Evolutionary conservation across 2,888 invertebrate species (phyloP).

Genomic region (Rugalucina vietnamica): DNA sequence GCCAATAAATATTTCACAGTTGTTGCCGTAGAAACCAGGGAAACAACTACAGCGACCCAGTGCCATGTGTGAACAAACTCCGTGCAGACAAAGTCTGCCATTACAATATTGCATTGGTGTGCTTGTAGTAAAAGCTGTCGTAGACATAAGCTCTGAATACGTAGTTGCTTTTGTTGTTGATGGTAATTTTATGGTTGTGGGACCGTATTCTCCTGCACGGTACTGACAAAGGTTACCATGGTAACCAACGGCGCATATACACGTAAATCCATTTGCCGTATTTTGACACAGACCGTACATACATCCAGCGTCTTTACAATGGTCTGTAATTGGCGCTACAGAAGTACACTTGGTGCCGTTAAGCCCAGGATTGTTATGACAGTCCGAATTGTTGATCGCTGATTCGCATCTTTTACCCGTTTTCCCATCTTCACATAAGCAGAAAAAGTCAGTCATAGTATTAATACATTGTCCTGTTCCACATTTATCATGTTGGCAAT

Average conservation of each 20-base stretch:
- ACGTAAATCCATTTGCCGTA: slow-evolving; percentile 20
- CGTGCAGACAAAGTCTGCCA: slow-evolving; percentile 14
- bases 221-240: slow-evolving; percentile 42
- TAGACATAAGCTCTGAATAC: neutral
- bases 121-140: neutral
- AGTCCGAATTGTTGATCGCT: neutral
- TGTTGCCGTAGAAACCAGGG: slow-evolving; percentile 28
- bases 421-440: slow-evolving; percentile 35
- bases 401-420: slow-evolving; percentile 33
- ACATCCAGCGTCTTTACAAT: slow-evolving; percentile 38
- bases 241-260: slow-evolving; percentile 46
- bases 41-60: slow-evolving; percentile 35
- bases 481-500: slow-evolving; percentile 42
- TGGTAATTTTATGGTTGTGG: neutral
- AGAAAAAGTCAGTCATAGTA: slow-evolving; percentile 44
- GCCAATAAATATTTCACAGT: slow-evolving; percentile 45
- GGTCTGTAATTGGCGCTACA: slow-evolving; percentile 32
- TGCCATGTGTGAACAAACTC: slow-evolving; percentile 32
- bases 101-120: slow-evolving; percentile 6
- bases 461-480: slow-evolving; percentile 49
- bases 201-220: neutral
- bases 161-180: neutral
- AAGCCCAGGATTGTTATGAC: slow-evolving; percentile 27
- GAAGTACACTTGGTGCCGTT: slow-evolving; percentile 28
- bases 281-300: slow-evolving; percentile 49